These are phyloP conservation scores for Macquaria ambigua DNA, from an alignment of 2,113 vertebrate species.

Conservation along the genomic window DNA sequence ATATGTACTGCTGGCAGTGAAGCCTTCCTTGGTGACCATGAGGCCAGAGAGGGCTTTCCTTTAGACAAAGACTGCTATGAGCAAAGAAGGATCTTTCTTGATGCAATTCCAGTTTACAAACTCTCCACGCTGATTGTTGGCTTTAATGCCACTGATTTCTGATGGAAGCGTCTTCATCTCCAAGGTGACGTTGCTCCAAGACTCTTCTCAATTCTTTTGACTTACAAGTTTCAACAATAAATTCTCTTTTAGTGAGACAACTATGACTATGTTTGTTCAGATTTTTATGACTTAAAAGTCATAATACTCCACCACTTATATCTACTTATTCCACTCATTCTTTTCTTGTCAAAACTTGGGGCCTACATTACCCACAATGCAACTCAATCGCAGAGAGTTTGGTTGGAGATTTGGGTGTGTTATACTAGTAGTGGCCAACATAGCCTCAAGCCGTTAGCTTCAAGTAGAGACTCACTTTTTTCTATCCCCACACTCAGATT, in stretches of 20 bases:
- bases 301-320: neutral
- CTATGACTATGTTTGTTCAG: neutral
- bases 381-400: no score
- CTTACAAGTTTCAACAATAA: neutral
- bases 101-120: neutral
- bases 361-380: neutral
- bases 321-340: neutral
- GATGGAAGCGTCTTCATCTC: neutral
- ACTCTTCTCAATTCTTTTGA: neutral
- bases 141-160: neutral
- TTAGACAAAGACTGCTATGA: neutral
- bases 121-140: neutral
- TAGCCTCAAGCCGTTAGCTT: neutral
- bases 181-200: neutral
- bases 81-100: neutral
- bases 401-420: neutral
- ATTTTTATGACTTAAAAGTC: neutral
- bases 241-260: neutral
- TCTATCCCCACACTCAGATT: neutral
- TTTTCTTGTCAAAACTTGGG: neutral
- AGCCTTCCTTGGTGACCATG: conserved; percentile 10
- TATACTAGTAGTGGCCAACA: neutral
- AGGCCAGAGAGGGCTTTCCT: neutral
- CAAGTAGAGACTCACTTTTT: no score
- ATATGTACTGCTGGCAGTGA: conserved; percentile 18